Percentiles rank a stretch among this genome's conserved stretches.
These are phyloP conservation scores for Zeus faber DNA, from an alignment of 2,113 vertebrate genomes.

Conservation along the genomic window DNA sequence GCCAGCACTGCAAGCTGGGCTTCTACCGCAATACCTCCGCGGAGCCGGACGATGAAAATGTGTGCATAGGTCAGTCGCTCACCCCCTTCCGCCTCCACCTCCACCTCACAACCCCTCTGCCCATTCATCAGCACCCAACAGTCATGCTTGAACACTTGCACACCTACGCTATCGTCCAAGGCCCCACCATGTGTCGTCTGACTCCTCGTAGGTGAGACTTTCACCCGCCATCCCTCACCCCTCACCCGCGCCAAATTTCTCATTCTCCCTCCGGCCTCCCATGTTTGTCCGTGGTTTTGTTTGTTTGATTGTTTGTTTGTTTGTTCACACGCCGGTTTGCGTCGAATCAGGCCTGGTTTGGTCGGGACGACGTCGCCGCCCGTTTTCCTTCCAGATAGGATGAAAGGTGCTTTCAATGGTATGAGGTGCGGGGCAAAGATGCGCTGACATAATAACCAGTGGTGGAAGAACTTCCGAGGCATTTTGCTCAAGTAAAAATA, in stretches of 20 bases:
- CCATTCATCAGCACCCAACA: conserved; percentile 29
- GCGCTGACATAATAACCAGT: too few relatives aligned
- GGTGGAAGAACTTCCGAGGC: too few relatives aligned
- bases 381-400: too few relatives aligned
- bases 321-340: conserved; percentile 10
- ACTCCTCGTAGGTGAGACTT: neutral
- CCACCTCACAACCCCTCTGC: neutral
- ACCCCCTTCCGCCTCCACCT: conserved; percentile 47
- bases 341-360: too few relatives aligned
- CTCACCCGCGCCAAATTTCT: neutral
- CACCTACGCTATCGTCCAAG: too few relatives aligned
- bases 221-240: conserved; percentile 27
- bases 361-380: too few relatives aligned
- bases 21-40: conserved; percentile 98
- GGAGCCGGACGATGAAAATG: conserved; percentile 98
- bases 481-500: too few relatives aligned
- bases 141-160: too few relatives aligned
- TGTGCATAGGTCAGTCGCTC: conserved; percentile 99
- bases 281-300: conserved; percentile 25
- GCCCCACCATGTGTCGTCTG: conserved; percentile 28
- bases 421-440: too few relatives aligned
- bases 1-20: conserved; percentile 98
- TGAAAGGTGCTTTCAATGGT: too few relatives aligned
- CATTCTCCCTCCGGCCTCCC: conserved; percentile 20
- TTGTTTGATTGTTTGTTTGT: conserved; percentile 14